Percentiles rank a stretch among this genome's conserved stretches.
Conservation (phyloP, 2,888 invertebrate genomes). For the Erebia palarica region DNA sequence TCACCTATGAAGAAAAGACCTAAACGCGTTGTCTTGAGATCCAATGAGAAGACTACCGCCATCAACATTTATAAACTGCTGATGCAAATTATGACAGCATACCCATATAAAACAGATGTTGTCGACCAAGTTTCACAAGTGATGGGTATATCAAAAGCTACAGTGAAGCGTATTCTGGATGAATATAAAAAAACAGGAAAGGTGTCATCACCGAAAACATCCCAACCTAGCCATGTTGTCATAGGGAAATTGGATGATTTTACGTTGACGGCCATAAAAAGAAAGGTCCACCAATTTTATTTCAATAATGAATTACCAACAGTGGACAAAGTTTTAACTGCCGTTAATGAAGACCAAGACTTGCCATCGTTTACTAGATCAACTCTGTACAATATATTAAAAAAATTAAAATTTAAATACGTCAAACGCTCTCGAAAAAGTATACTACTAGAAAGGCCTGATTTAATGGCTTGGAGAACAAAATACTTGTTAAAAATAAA, state of each 20-base stretch:
- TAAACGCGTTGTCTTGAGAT: background rate
- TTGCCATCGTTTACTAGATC: background rate
- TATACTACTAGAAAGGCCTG: background rate
- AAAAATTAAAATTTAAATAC: slow-evolving; percentile 2
- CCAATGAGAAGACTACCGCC: background rate
- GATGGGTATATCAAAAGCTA: too few relatives aligned
- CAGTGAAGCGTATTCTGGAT: too few relatives aligned
- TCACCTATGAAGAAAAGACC: slow-evolving; percentile 1
- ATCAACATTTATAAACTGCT: background rate
- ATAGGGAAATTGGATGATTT: too few relatives aligned
- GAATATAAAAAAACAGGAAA: too few relatives aligned
- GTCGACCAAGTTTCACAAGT: too few relatives aligned
- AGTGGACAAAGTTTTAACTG: background rate
- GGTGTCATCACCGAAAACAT: too few relatives aligned
- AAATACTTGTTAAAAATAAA: slow-evolving; percentile 33
- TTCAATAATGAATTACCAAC: too few relatives aligned
- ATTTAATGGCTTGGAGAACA: slow-evolving; percentile 17
- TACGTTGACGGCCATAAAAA: too few relatives aligned
- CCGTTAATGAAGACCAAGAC: background rate
- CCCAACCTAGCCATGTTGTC: too few relatives aligned
- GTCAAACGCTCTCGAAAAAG: background rate
- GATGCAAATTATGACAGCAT: too few relatives aligned
- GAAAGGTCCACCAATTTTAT: too few relatives aligned
- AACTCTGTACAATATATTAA: background rate
- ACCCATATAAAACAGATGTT: too few relatives aligned